phyloP scores from a whole-genome alignment of 2,888 invertebrate genomes.

The Papilio elwesi region DNA sequence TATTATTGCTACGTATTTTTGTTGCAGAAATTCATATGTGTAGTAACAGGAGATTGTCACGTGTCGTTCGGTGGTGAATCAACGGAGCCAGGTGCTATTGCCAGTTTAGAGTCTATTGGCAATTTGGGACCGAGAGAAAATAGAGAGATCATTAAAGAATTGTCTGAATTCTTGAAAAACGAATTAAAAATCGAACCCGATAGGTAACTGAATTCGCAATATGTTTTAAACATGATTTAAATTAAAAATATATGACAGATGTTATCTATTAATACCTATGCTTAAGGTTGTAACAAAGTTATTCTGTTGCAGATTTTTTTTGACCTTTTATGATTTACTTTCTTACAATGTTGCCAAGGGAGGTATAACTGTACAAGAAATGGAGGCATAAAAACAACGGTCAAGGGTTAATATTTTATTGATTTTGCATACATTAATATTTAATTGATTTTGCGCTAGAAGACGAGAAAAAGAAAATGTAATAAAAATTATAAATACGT shows the following conservation, averaged over 20 bases:
- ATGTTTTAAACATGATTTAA: not conserved
- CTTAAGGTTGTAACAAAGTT: not conserved
- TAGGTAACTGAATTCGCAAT: constrained; percentile 50
- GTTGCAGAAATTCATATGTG: constrained; percentile 47
- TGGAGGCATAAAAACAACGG: not conserved
- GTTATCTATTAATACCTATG: not conserved
- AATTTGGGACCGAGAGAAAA: constrained; percentile 49
- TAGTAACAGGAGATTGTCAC: constrained; percentile 45
- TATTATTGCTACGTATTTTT: not conserved
- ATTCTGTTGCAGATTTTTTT: constrained; percentile 62
- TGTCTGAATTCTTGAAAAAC: constrained; percentile 59
- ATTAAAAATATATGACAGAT: not conserved
- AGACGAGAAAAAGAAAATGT: not conserved
- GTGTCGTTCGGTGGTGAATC: constrained; percentile 47
- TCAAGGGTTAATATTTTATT: not conserved
- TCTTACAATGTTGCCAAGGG: constrained; percentile 53
- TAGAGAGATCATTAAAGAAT: constrained; percentile 53
- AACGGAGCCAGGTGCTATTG: constrained; percentile 44
- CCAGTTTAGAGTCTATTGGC: constrained; percentile 50
- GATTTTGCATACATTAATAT: not conserved
- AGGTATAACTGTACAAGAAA: constrained; percentile 49
- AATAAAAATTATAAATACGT: not conserved
- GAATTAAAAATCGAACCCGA: constrained; percentile 61
- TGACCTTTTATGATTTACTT: constrained; percentile 64
- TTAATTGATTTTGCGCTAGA: not conserved